phyloP scores from a whole-genome alignment of 2,113 vertebrate genomes.

The Aphyosemion australe region DNA sequence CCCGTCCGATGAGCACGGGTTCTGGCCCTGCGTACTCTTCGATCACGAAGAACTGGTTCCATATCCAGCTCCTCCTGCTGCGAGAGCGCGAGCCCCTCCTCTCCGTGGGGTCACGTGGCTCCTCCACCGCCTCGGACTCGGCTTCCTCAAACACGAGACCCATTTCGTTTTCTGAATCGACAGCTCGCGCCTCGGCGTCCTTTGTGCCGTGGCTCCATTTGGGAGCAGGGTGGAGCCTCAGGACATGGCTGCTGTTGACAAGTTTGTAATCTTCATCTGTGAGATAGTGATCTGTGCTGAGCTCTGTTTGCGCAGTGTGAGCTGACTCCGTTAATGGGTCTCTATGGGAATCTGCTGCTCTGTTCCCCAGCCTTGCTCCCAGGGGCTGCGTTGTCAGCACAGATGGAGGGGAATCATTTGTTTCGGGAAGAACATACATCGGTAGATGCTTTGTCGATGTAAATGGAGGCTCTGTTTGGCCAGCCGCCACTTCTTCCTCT shows the following conservation, averaged over 20 bases:
- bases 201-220: constrained; percentile 48
- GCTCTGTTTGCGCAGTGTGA: constrained; percentile 58
- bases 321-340: constrained; percentile 67
- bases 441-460: constrained; percentile 63
- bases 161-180: constrained; percentile 41
- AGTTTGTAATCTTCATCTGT: constrained; percentile 60
- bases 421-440: constrained; percentile 49
- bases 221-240: constrained; percentile 77
- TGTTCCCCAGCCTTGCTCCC: constrained; percentile 50
- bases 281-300: constrained; percentile 63
- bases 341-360: constrained; percentile 61
- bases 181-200: constrained; percentile 31
- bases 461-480: constrained; percentile 62
- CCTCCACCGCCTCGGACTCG: constrained; percentile 50
- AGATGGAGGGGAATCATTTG: constrained; percentile 56
- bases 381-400: constrained; percentile 67
- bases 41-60: constrained; percentile 96
- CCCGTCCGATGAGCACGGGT: constrained; percentile 92
- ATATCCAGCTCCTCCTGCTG: constrained; percentile 91
- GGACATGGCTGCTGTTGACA: constrained; percentile 73
- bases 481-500: constrained; percentile 50
- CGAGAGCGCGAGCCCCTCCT: constrained; percentile 78
- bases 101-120: constrained; percentile 26
- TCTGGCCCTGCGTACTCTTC: constrained; percentile 92
- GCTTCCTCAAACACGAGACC: constrained; percentile 80